Evolutionary conservation across 92 coral and sea anemone species (phyloP), one percentile per base, ranked within the genome.

Genomic region (Actinernus sp.): DNA sequence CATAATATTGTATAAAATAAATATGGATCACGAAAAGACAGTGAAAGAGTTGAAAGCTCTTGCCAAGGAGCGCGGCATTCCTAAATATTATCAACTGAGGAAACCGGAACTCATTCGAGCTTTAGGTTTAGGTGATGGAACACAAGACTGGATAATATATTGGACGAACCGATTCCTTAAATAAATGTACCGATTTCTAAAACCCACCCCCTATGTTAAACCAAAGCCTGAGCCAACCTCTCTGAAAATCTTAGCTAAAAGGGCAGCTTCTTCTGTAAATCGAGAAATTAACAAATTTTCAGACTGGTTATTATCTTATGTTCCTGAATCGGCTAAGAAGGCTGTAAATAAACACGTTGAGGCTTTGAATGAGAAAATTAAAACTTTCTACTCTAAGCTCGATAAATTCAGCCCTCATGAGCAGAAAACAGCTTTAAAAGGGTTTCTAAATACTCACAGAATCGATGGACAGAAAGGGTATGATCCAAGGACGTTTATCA

Each of bases 281-380:
- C 68, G 60, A 59, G 85, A 59, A 64, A 0, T 78, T 0, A 68
- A 50, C 65, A 59, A 78, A 65, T 78, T 79, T 17, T 26, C 81
- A 61, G 81, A 73, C 26, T 73, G 81, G 81, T 38, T 73, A 3
- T 25, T 73, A 62, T 73, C 81, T 30, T 49, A 24, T 61, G 63
- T 73, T 39, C 81, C 81, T 0, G 71, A 51, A 29, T 32, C 76
- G 0, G 24, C 67, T 21, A 77, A 58, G 44, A 77, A 77, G 68
- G 31, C 69, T 1, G 63, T 67, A 5, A 49, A 77, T 57, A 34
- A 77, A 28, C 69, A 46, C 31, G 76, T 77, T 12, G 62, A 73
- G 39, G 62, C 72, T 50, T 46, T 51, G 3, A 78, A 68, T 48
- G 78, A 68, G 0, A 68, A 67, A 26, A 71, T 68, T n/a, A n/a